These are phyloP conservation scores for Chaenodraco wilsoni DNA, from an alignment of 2,797 vertebrate species.

Conservation along the genomic window DNA sequence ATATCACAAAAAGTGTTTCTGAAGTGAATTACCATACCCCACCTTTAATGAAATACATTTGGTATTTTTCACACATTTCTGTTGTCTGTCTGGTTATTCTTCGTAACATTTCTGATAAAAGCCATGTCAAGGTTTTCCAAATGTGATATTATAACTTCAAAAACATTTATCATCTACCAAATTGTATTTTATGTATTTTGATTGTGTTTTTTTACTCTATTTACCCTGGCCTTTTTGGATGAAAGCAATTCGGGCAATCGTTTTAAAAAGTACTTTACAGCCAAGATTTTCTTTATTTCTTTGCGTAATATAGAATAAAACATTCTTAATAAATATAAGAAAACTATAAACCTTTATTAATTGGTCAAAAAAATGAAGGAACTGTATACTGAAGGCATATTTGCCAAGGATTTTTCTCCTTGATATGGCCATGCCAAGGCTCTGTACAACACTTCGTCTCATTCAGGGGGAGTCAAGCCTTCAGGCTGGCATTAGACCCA, in stretches of 20 bases:
- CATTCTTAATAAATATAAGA: not conserved
- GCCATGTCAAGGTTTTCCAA: not conserved
- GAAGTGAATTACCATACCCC: no score
- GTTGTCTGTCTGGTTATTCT: not conserved
- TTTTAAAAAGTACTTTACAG: not conserved
- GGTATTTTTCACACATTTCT: not conserved
- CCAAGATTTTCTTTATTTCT: not conserved
- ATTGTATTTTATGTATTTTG: not conserved
- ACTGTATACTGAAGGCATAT: not conserved
- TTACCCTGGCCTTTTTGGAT: not conserved
- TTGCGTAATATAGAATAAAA: not conserved
- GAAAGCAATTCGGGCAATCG: not conserved
- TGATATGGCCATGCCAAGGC: not conserved
- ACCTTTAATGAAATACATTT: no score
- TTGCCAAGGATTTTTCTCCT: not conserved
- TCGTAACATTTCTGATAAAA: not conserved
- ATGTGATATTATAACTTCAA: not conserved
- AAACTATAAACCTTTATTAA: not conserved
- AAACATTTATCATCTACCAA: not conserved
- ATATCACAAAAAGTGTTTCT: no score
- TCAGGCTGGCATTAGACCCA: not conserved
- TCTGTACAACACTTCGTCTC: not conserved
- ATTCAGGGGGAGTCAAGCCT: slow-evolving; percentile 2
- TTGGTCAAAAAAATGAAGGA: not conserved
- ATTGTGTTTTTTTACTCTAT: not conserved